Percentiles rank a stretch among this genome's conserved stretches.
Evolutionary conservation across 1,140 invertebrate species (phyloP).

Genomic region (Conus betulinus): DNA sequence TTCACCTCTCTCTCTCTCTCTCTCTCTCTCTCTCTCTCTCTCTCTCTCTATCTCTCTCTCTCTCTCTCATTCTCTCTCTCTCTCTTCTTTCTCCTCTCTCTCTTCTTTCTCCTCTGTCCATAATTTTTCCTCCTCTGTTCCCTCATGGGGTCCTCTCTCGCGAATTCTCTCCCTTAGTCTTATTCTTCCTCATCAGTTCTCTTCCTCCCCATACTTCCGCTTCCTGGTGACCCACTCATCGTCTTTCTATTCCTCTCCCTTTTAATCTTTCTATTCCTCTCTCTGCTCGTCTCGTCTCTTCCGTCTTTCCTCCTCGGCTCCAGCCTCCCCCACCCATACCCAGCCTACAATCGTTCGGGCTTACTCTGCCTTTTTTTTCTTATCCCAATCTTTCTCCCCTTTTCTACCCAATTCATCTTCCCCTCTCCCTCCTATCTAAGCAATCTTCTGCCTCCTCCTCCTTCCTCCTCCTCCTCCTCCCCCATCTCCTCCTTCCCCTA

Average conservation of each 20-base stretch:
- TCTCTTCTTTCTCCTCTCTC: neutral
- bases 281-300: no score
- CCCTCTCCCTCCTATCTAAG: neutral
- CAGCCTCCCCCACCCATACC: no score
- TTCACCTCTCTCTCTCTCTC: neutral
- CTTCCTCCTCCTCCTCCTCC: neutral
- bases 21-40: neutral
- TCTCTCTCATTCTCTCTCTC: neutral
- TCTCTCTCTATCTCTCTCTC: neutral
- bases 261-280: no score
- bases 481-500: neutral
- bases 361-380: neutral
- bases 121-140: no score
- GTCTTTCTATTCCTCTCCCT: no score
- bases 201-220: neutral
- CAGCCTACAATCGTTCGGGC: no score
- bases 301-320: no score
- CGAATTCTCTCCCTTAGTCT: no score
- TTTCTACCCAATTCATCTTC: neutral
- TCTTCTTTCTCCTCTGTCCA: neutral
- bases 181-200: neutral
- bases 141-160: no score
- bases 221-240: no score
- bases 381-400: neutral
- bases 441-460: neutral